phyloP scores from a whole-genome alignment of 2,888 invertebrate genomes.

The Beris chalybata region DNA sequence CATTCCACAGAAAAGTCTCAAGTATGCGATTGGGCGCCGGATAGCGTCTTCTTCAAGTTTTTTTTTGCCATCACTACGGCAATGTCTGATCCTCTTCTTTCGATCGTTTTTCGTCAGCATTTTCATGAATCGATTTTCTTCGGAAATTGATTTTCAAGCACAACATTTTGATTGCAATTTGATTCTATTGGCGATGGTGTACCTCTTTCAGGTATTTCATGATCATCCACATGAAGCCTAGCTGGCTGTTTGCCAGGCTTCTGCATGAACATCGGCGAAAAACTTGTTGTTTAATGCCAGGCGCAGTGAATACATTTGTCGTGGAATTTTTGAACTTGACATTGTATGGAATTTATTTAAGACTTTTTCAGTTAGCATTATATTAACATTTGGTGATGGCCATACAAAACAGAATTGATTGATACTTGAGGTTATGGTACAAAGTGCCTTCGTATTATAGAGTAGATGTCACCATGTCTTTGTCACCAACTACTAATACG shows the following conservation, averaged over 20 bases:
- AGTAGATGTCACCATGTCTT: too few species aligned
- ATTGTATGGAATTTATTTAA: constrained; percentile 27
- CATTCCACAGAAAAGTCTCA: constrained; percentile 6
- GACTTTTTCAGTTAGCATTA: background rate
- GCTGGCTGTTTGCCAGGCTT: background rate
- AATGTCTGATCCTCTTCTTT: background rate
- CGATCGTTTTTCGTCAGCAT: constrained; percentile 2
- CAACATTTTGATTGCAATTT: constrained; percentile 30
- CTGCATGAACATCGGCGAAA: constrained; percentile 20
- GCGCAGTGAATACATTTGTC: background rate
- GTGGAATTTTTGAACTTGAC: constrained; percentile 25
- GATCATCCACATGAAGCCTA: constrained; percentile 3
- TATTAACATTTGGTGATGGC: too few species aligned
- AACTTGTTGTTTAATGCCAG: constrained; percentile 21
- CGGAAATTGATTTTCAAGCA: constrained; percentile 27
- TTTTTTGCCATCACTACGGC: background rate
- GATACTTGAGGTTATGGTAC: too few species aligned
- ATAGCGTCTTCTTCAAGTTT: constrained; percentile 6
- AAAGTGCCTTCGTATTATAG: too few species aligned
- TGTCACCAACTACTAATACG: too few species aligned
- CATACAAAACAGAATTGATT: too few species aligned
- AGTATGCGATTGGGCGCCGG: constrained; percentile 10
- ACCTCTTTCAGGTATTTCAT: constrained; percentile 8
- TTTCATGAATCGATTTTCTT: constrained; percentile 24
- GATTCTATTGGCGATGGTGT: constrained; percentile 16